These are phyloP conservation scores for Drosophila littoralis DNA, from an alignment of 1,140 invertebrate species.

Conservation along the genomic window DNA sequence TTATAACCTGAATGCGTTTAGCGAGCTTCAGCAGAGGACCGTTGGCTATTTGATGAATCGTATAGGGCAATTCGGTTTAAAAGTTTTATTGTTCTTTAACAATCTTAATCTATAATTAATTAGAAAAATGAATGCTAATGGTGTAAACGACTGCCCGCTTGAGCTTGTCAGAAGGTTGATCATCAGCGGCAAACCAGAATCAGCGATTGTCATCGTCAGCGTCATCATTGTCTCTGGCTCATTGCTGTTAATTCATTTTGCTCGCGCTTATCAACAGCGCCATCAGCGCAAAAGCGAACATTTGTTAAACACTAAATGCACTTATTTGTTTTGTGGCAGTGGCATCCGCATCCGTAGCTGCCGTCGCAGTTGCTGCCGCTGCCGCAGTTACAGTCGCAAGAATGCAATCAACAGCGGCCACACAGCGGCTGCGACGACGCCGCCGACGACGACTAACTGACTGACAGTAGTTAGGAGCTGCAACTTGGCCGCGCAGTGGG, in stretches of 20 bases:
- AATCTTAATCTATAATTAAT: constrained; percentile 35
- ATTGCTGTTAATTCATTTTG: constrained; percentile 73
- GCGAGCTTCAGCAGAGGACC: neutral
- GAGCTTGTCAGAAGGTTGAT: constrained; percentile 38
- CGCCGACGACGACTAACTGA: constrained; percentile 52
- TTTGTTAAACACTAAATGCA: constrained; percentile 84
- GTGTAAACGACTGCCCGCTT: constrained; percentile 20
- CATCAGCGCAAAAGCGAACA: constrained; percentile 79
- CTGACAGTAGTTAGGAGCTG: constrained; percentile 63
- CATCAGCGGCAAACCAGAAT: constrained; percentile 46
- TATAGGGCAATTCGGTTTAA: neutral
- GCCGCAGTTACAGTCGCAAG: constrained; percentile 35
- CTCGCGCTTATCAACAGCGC: constrained; percentile 74
- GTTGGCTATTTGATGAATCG: constrained; percentile 8
- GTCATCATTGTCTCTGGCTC: constrained; percentile 41
- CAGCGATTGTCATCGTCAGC: constrained; percentile 60
- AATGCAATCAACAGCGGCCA: constrained; percentile 76
- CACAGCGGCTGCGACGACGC: constrained; percentile 52
- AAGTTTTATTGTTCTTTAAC: constrained; percentile 1
- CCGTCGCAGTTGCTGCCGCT: constrained; percentile 11
- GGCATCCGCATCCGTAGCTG: constrained; percentile 40
- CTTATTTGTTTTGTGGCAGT: constrained; percentile 79
- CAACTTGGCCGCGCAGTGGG: constrained; percentile 64
- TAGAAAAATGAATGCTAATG: constrained; percentile 31
- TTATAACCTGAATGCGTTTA: neutral